Conservation (phyloP, 2,888 invertebrate species). For the Drosophila neonasuta region DNA sequence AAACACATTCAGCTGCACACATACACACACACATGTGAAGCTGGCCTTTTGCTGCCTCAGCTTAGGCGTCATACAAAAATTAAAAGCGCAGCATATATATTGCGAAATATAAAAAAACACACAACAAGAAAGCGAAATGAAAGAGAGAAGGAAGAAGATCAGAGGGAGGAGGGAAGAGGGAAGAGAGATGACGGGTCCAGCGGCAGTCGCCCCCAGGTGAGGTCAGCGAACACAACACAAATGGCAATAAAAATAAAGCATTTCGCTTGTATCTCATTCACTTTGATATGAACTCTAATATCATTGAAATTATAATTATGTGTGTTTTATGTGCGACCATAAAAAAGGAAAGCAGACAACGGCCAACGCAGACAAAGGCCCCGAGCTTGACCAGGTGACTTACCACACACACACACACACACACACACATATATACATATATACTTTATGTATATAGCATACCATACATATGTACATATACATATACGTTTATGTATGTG, state of each 20-base stretch:
- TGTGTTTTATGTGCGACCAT: conserved; percentile 66
- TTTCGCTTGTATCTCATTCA: conserved; percentile 64
- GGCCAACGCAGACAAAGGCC: conserved; percentile 13
- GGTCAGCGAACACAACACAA: conserved; percentile 36
- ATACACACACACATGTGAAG: neutral
- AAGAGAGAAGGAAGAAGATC: neutral
- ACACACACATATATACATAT: neutral
- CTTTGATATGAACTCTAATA: conserved; percentile 73
- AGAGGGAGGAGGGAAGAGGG: neutral
- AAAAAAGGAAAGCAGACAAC: conserved; percentile 37
- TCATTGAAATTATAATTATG: conserved; percentile 77
- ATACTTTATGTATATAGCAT: neutral
- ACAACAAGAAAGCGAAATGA: conserved; percentile 4
- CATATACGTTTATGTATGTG: conserved; percentile 3
- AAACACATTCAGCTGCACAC: neutral
- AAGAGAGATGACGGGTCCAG: neutral
- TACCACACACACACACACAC: conserved; percentile 11
- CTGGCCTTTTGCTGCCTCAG: conserved; percentile 20
- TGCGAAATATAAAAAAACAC: conserved; percentile 17
- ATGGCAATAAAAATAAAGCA: conserved; percentile 48
- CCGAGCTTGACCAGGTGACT: conserved; percentile 19
- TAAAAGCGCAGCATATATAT: conserved; percentile 54
- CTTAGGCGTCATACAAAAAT: conserved; percentile 46
- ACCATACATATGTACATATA: neutral
- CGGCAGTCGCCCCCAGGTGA: conserved; percentile 15